phyloP scores from a whole-genome alignment of 2,797 vertebrate genomes.

The Tinamus major region DNA sequence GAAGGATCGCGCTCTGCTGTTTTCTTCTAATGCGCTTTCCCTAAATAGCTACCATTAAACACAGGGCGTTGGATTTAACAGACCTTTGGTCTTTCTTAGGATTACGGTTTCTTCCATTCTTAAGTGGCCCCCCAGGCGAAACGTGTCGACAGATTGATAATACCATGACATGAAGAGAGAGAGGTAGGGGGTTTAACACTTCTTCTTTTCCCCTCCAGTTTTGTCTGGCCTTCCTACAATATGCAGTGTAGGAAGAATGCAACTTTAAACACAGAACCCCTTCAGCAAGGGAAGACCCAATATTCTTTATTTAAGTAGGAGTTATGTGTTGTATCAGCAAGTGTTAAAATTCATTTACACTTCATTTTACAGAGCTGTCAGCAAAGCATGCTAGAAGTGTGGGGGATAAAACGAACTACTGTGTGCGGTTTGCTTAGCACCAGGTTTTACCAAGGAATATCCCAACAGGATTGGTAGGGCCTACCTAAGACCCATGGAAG shows the following conservation, averaged over 20 bases:
- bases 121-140: not conserved
- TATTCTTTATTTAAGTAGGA: not conserved
- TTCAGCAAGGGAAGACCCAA: not conserved
- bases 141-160: not conserved
- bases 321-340: not conserved
- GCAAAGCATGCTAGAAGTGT: not conserved
- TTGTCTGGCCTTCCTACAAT: not conserved
- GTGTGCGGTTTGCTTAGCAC: not conserved
- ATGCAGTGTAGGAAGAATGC: not conserved
- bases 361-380: slow-evolving; percentile 8
- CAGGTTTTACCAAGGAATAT: not conserved
- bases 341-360: not conserved
- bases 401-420: not conserved
- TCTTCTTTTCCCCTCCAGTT: not conserved
- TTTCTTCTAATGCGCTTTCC: not conserved
- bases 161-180: not conserved
- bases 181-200: not conserved
- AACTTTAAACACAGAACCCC: not conserved
- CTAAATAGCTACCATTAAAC: not conserved
- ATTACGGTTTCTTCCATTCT: not conserved
- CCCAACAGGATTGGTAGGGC: not conserved
- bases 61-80: not conserved
- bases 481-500: not conserved
- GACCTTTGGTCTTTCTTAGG: not conserved
- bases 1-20: not conserved